These are phyloP conservation scores for Hydractinia symbiolongicarpus DNA, from an alignment of 30 jellyfish, hydroid and myxozoan species.

Conservation along the genomic window DNA sequence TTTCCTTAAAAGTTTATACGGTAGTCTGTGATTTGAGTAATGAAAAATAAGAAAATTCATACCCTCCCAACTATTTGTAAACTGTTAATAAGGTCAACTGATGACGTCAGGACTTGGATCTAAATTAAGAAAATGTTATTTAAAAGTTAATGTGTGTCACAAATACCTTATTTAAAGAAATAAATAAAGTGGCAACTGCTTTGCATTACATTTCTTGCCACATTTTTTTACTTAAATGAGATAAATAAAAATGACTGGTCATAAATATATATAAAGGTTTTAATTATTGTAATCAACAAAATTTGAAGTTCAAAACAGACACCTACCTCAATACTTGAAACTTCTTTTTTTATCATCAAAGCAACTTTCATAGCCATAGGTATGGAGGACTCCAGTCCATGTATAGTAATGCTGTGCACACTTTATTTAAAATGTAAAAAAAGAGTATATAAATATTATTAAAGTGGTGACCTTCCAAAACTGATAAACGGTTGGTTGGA, in stretches of 20 bases:
- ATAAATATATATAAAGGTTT: too few relatives aligned
- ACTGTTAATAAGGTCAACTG: constrained; percentile 24
- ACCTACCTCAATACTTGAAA: not conserved
- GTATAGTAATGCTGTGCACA: not conserved
- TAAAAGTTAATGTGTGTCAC: not conserved
- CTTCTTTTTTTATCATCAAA: not conserved
- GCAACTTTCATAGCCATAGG: constrained; percentile 9
- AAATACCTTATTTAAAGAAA: not conserved
- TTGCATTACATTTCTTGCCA: not conserved
- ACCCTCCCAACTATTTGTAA: constrained; percentile 13
- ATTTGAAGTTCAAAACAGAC: not conserved
- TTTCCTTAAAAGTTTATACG: too few relatives aligned
- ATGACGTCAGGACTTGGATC: constrained; percentile 4
- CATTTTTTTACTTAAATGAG: too few relatives aligned
- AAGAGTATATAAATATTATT: not conserved
- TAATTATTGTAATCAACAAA: too few relatives aligned
- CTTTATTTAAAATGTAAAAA: not conserved
- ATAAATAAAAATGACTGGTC: too few relatives aligned
- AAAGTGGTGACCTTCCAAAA: too few relatives aligned
- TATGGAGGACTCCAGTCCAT: constrained; percentile 27
- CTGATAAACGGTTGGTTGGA: too few relatives aligned
- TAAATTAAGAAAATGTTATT: not conserved
- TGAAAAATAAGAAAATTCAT: not conserved
- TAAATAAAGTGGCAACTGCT: not conserved
- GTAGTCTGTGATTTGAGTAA: too few relatives aligned